phyloP scores from a whole-genome alignment of 2,888 invertebrate species.

The Autographa pulchrina region DNA sequence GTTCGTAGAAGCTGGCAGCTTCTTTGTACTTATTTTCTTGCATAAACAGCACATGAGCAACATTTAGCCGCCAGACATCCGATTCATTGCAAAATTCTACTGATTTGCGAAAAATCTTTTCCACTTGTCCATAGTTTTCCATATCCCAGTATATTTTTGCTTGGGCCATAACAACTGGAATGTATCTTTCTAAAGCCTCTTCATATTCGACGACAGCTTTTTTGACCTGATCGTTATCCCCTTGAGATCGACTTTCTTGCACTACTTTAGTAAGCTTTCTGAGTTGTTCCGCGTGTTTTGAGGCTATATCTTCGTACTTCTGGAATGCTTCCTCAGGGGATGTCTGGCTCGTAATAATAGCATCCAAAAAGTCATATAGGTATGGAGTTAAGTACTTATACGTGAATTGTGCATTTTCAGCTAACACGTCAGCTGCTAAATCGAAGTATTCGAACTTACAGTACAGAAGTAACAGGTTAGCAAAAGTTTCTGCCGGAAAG shows the following conservation, averaged over 20 bases:
- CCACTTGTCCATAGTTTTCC: conserved; percentile 98
- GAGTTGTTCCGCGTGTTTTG: conserved; percentile 96
- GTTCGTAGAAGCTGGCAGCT: conserved; percentile 99
- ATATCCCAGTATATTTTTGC: conserved; percentile 99
- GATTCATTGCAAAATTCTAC: conserved; percentile 99
- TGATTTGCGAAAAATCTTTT: conserved; percentile 98
- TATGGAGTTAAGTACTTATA: conserved; percentile 98
- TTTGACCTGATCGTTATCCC: conserved; percentile 96
- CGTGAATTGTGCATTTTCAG: conserved; percentile 98
- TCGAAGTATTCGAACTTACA: conserved; percentile 99
- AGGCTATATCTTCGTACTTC: conserved; percentile 98
- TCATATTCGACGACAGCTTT: conserved; percentile 97
- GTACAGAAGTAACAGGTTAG: conserved; percentile 97
- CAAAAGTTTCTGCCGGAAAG: conserved; percentile 99
- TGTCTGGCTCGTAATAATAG: conserved; percentile 98
- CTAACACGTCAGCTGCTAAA: conserved; percentile 98
- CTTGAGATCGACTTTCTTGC: conserved; percentile 96
- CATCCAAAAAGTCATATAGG: conserved; percentile 98
- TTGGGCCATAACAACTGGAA: conserved; percentile 99
- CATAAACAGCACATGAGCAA: conserved; percentile 99
- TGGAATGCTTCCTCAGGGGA: conserved; percentile 98
- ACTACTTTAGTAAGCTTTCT: conserved; percentile 98
- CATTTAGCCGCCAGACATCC: conserved; percentile 98
- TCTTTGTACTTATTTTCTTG: conserved; percentile 99
- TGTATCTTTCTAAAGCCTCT: conserved; percentile 96